Base-by-base conservation (phyloP, 23 tunicate species). In the Halocynthia roretzi region DNA sequence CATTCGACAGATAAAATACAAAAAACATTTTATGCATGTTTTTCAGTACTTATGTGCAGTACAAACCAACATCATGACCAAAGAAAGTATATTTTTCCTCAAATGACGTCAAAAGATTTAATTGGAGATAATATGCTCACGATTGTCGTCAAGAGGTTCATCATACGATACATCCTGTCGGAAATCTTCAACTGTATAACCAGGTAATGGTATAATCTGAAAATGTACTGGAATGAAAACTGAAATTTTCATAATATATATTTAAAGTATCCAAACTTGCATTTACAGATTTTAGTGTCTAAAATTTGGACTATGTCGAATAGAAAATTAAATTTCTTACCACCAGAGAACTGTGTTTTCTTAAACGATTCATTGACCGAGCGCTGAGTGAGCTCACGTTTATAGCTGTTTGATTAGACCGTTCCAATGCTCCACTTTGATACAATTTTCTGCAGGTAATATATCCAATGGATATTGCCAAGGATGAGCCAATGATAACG, bases 331-430 rank as follows among this genome's bases (percentile, higher is more conserved):
- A 5, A 20, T 65, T 20, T 20, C 70, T 65, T 65, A 65, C 70
- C 10, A 20, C 70, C 17, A 65, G 19, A 9, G 70, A 65, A 65
- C 70, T 65, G 31, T 65, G 70, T 65, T 48, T 65, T 65, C 70
- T 65, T 15, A 65, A 65, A 10, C 70, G 70, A 65, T 65, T 15
- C 70, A 65, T 65, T 9, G 70, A 65, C 31, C 31, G 22, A 9
- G 70, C 70, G 19, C 70, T 15, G 48, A 65, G 19, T 65, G 70
- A 65, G 22, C 70, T 65, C 9, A 65, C 19, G 19, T 65, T 65
- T 15, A 48, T 48, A 20, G 70, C 70, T 5, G 31, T 48, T 65
- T 48, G 48, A 65, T 48, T 40, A 0, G 22, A 48, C 9, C 48
- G 6, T 65, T 65, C 70, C 15, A 65, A 15, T 15, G 48, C 31